Evolutionary conservation across 2,113 vertebrate species (phyloP).

Genomic region (Cynocephalus volans): DNA sequence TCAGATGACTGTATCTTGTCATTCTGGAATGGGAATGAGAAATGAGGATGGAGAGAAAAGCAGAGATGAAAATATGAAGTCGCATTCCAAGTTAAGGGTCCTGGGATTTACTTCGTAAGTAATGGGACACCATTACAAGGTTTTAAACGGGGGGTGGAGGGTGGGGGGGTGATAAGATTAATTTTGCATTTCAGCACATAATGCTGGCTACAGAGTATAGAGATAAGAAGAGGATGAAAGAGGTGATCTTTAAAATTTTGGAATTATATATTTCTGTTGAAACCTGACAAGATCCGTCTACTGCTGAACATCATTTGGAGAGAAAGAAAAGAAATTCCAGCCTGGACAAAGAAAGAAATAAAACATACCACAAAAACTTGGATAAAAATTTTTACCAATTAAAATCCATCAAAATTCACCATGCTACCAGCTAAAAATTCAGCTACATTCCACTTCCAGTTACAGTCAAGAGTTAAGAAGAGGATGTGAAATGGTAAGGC

Average conservation of each 20-base stretch:
- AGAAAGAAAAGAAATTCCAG: slow-evolving; percentile 33
- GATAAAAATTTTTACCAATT: background rate
- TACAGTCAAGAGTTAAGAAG: background rate
- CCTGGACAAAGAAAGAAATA: slow-evolving; percentile 28
- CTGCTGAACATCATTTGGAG: slow-evolving; percentile 33
- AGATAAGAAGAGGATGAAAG: slow-evolving; percentile 47
- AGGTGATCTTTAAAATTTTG: slow-evolving; percentile 4
- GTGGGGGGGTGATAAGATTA: background rate
- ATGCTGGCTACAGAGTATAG: slow-evolving; percentile 16
- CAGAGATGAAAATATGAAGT: background rate
- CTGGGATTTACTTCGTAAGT: slow-evolving; percentile 39
- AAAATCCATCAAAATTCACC: slow-evolving; percentile 46
- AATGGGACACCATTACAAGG: background rate
- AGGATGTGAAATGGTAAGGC: background rate
- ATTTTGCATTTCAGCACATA: slow-evolving; percentile 52
- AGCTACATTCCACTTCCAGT: background rate
- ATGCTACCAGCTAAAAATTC: background rate
- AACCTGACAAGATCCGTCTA: slow-evolving; percentile 4
- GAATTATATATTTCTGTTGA: slow-evolving; percentile 58
- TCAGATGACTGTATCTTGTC: background rate
- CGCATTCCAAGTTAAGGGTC: background rate
- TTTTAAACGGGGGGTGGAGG: background rate
- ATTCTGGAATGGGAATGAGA: slow-evolving; percentile 47
- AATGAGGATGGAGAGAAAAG: slow-evolving; percentile 36
- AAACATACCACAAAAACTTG: background rate